A percentile compares a stretch with the other conserved stretches of the same genome.
These are phyloP conservation scores for Megamerina dolium DNA, from an alignment of 2,888 invertebrate species.

Conservation along the genomic window DNA sequence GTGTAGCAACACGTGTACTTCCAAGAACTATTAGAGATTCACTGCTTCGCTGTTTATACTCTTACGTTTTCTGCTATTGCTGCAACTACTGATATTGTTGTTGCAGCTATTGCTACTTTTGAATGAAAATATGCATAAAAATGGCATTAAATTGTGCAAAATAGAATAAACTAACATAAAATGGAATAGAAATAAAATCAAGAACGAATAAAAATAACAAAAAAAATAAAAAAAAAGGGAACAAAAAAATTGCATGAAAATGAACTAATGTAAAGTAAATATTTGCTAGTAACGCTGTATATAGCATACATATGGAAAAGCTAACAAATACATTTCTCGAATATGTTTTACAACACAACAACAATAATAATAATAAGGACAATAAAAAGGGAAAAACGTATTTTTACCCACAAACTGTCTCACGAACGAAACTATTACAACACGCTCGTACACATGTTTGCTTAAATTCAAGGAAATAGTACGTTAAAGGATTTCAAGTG, in stretches of 20 bases:
- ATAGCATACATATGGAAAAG: conserved; percentile 1
- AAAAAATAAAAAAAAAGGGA: neutral
- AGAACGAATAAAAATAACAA: too few species aligned
- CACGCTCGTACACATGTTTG: conserved; percentile 11
- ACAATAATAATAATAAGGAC: conserved; percentile 2
- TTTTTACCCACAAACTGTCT: conserved; percentile 17
- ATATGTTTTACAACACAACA: conserved; percentile 6
- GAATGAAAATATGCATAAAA: conserved; percentile 39
- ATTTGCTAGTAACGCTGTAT: too few species aligned
- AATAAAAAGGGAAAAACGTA: conserved; percentile 7
- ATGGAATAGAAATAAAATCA: too few species aligned
- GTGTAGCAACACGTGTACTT: too few species aligned
- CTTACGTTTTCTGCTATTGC: too few species aligned
- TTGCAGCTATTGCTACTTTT: conserved; percentile 11
- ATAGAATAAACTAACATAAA: conserved; percentile 28
- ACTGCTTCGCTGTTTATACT: too few species aligned
- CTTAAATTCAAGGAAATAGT: conserved; percentile 1
- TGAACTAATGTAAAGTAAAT: too few species aligned
- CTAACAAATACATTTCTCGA: too few species aligned
- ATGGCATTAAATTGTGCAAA: conserved; percentile 35
- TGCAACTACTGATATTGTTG: too few species aligned
- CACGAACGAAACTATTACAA: conserved; percentile 15
- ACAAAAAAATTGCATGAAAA: too few species aligned
- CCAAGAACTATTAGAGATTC: too few species aligned
- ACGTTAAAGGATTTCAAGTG: neutral